These are phyloP conservation scores for Nomada fucata DNA, from an alignment of 2,888 invertebrate genomes.

Conservation along the genomic window DNA sequence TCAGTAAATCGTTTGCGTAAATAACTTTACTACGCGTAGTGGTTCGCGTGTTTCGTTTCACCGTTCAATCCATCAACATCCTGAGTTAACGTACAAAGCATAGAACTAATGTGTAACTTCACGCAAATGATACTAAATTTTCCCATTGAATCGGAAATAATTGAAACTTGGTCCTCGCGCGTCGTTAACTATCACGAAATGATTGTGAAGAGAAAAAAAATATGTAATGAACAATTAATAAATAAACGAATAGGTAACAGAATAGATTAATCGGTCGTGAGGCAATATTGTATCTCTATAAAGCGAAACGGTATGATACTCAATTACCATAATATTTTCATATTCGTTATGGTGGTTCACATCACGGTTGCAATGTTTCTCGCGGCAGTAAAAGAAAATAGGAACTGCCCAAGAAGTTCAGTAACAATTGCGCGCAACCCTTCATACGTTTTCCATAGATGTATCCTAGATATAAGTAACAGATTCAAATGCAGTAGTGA, in stretches of 20 bases:
- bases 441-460: constrained; percentile 17
- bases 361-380: constrained; percentile 44
- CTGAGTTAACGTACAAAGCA: background rate
- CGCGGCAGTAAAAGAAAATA: constrained; percentile 49
- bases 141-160: constrained; percentile 37
- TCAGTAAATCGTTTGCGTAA: constrained; percentile 23
- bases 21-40: constrained; percentile 22
- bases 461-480: constrained; percentile 40
- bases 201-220: constrained; percentile 10
- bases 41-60: background rate
- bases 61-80: background rate
- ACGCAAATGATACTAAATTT: constrained; percentile 7
- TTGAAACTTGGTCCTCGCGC: constrained; percentile 57
- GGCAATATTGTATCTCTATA: constrained; percentile 28
- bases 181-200: constrained; percentile 36
- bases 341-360: constrained; percentile 24
- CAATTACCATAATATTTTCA: constrained; percentile 28
- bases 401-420: constrained; percentile 54
- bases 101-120: background rate
- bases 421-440: constrained; percentile 43
- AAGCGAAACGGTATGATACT: constrained; percentile 35
- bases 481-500: constrained; percentile 44
- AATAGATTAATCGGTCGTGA: constrained; percentile 24
- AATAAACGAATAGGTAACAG: constrained; percentile 53
- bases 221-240: constrained; percentile 51